Base-by-base conservation (phyloP, 1,140 invertebrate species). In the Orchesella cincta region DNA sequence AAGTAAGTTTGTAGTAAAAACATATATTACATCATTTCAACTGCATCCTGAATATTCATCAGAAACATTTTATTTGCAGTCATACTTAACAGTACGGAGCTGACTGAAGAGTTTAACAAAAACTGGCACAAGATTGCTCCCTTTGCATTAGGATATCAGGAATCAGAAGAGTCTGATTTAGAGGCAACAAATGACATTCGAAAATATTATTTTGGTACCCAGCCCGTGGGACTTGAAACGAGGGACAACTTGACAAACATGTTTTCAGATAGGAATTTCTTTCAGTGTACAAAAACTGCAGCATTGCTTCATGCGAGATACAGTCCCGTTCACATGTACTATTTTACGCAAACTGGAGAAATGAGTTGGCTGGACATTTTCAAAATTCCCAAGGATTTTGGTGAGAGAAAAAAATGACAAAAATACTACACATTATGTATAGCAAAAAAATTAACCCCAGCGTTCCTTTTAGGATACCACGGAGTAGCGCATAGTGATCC, bases 81-180 rank as follows among this genome's bases (percentile, higher is more conserved):
- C 31, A 78, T 78, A 20, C 34, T 78, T 5, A 78, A 78, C 28
- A 78, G 67, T 51, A 78, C 62, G 0, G 77, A 78, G 26, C 23
- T 78, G 23, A 75, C 77, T 28, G 57, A 70, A 36, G 77, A 78
- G 28, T 78, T 78, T 62, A 78, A 78, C 26, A 23, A 52, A 72
- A 78, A 78, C 73, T 78, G 73, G 73, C 70, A 75, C 36, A 52
- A 52, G 8, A 78, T 78, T 54, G 77, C 77, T 35, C 77, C 77
- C 16, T 78, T 78, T 75, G 62, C 77, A 18, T 39, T 78, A 12
- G 73, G 54, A 71, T 79, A 73, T n/a, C 73, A 74, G 26, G 74
- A 76, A 20, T 33, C 51, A 5, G 36, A 34, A 2, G 39, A 73
- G 31, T 35, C 70, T 29, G 26, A 70, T 5, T 51, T 35, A 20